These are phyloP conservation scores for Clarias macrocephalus DNA, from an alignment of 2,113 vertebrate genomes.

Conservation along the genomic window DNA sequence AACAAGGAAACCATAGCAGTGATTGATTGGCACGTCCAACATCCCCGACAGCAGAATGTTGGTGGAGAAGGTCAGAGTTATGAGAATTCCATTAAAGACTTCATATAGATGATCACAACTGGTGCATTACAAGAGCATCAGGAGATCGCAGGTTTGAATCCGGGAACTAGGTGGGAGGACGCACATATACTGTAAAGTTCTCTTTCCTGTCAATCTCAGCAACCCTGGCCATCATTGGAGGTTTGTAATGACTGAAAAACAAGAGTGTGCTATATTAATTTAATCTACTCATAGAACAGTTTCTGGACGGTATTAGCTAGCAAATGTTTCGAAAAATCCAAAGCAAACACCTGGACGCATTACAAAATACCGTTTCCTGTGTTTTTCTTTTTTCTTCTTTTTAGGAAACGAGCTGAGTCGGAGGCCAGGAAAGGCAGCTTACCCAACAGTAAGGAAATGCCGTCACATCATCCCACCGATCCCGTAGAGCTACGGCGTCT, in stretches of 20 bases:
- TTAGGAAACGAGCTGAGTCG: slow-evolving; percentile 93
- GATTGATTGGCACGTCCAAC: not conserved
- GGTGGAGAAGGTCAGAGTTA: not conserved
- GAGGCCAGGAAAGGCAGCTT: slow-evolving; percentile 97
- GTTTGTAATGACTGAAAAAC: not conserved
- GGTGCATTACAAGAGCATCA: not conserved
- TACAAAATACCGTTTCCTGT: not conserved
- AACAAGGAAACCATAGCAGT: not conserved
- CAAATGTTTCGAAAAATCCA: not conserved
- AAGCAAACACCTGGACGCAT: not conserved
- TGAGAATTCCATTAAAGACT: not conserved
- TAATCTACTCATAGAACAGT: not conserved
- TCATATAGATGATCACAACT: not conserved
- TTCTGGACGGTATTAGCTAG: not conserved
- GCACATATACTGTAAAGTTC: not conserved
- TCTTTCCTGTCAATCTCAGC: not conserved
- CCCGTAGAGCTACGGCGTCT: slow-evolving; percentile 95
- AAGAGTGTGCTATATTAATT: not conserved
- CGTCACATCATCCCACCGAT: slow-evolving; percentile 93
- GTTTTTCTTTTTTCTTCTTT: not conserved
- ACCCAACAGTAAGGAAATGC: slow-evolving; percentile 93
- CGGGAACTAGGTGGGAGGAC: not conserved
- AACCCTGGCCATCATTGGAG: not conserved
- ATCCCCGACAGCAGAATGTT: not conserved
- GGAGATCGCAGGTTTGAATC: not conserved